phyloP scores from a whole-genome alignment of 2,113 vertebrate species.

The Tupaia tana region DNA sequence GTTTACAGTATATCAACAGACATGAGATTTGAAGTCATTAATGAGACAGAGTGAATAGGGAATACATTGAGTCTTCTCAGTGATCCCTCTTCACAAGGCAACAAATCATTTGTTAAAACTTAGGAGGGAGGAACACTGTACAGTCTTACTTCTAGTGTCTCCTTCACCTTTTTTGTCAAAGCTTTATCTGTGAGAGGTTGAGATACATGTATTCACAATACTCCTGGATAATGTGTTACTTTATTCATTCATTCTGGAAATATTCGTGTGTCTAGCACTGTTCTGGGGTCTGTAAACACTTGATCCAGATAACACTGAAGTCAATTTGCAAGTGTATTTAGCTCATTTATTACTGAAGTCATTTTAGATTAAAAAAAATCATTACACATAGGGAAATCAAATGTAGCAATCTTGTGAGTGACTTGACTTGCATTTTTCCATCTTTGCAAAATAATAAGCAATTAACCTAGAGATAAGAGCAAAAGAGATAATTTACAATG shows the following conservation, averaged over 20 bases:
- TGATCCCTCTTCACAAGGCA: neutral
- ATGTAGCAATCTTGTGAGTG: neutral
- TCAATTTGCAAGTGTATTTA: neutral
- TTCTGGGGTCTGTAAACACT: neutral
- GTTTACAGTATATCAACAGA: too few species aligned
- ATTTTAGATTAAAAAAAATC: slow-evolving; percentile 47
- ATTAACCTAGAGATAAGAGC: slow-evolving; percentile 68
- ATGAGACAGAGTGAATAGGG: neutral
- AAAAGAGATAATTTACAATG: slow-evolving; percentile 68
- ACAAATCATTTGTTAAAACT: neutral
- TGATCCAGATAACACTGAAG: neutral
- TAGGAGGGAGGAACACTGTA: neutral
- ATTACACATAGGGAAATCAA: slow-evolving; percentile 34
- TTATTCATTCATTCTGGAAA: neutral
- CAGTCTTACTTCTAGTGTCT: neutral
- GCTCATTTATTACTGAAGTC: slow-evolving; percentile 1
- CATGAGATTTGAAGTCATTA: neutral
- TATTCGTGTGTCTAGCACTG: neutral
- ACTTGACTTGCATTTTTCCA: slow-evolving; percentile 49
- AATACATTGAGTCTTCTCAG: neutral
- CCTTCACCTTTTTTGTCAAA: neutral
- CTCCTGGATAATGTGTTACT: neutral
- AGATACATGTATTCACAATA: neutral
- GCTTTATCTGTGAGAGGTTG: neutral
- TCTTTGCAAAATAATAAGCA: slow-evolving; percentile 71